Evolutionary conservation across 2,113 vertebrate species (phyloP).

Genomic region (Cyrtonyx montezumae): DNA sequence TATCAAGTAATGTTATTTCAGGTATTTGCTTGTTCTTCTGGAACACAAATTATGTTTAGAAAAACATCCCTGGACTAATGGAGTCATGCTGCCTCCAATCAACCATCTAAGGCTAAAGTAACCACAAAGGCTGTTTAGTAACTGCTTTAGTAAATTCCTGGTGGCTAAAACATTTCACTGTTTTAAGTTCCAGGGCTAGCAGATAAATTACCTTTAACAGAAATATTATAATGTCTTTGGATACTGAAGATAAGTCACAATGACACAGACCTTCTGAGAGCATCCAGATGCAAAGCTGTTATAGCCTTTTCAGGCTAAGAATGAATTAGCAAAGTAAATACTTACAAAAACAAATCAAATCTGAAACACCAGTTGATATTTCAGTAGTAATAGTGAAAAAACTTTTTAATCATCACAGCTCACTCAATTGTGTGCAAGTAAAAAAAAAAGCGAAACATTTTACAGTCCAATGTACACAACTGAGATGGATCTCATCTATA

Average conservation of each 20-base stretch:
- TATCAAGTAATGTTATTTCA: background rate
- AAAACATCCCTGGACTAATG: background rate
- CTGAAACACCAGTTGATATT: background rate
- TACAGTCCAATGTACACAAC: background rate
- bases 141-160: background rate
- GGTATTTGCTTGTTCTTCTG: background rate
- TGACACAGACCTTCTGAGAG: background rate
- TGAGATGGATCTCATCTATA: background rate
- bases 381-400: background rate
- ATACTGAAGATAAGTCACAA: background rate
- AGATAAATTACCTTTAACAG: background rate
- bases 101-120: background rate
- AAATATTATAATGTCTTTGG: background rate
- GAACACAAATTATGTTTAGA: background rate
- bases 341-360: background rate
- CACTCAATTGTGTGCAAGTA: background rate
- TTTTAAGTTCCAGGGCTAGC: background rate
- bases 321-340: background rate
- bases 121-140: background rate
- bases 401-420: background rate
- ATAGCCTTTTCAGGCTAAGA: background rate
- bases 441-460: background rate
- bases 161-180: background rate
- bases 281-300: background rate
- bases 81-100: background rate